Conservation (phyloP, 2,113 vertebrate species). For the Notarius lentiginosus region DNA sequence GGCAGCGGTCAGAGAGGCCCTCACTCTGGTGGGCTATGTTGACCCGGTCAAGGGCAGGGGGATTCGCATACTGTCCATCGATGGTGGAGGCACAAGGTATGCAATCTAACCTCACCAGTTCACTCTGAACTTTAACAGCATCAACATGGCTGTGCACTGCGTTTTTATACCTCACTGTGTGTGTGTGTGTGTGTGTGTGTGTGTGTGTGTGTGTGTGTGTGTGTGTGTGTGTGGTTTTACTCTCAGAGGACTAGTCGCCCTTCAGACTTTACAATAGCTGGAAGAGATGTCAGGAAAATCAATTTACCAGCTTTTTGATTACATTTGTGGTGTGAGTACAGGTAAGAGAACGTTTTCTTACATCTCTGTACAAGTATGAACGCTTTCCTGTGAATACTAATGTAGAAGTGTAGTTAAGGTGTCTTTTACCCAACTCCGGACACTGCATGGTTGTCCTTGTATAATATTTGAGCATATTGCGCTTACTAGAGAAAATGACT, state of each 20-base stretch:
- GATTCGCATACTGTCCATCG: constrained; percentile 86
- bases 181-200: neutral
- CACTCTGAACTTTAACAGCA: neutral
- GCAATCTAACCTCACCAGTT: neutral
- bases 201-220: neutral
- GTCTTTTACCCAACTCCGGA: neutral
- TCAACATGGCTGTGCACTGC: neutral
- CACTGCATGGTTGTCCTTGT: neutral
- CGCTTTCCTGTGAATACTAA: neutral
- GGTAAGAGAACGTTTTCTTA: constrained; percentile 70
- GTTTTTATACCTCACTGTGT: no score
- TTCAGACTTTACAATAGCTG: constrained; percentile 88
- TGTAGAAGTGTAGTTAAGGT: neutral
- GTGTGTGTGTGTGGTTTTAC: constrained; percentile 8
- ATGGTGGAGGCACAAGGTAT: constrained; percentile 90
- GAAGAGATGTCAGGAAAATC: constrained; percentile 90
- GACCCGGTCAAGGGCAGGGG: constrained; percentile 88
- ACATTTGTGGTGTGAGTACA: constrained; percentile 98
- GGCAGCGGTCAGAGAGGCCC: constrained; percentile 86
- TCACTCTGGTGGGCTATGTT: constrained; percentile 86
- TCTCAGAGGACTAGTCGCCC: constrained; percentile 89
- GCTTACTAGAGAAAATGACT: neutral
- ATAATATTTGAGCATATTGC: neutral
- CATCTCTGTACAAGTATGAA: constrained; percentile 1
- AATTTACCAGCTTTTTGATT: constrained; percentile 93